A percentile compares a stretch with the other conserved stretches of the same genome.
Evolutionary conservation across 2,113 vertebrate genomes (phyloP).

Genomic region (Parotia lawesii): DNA sequence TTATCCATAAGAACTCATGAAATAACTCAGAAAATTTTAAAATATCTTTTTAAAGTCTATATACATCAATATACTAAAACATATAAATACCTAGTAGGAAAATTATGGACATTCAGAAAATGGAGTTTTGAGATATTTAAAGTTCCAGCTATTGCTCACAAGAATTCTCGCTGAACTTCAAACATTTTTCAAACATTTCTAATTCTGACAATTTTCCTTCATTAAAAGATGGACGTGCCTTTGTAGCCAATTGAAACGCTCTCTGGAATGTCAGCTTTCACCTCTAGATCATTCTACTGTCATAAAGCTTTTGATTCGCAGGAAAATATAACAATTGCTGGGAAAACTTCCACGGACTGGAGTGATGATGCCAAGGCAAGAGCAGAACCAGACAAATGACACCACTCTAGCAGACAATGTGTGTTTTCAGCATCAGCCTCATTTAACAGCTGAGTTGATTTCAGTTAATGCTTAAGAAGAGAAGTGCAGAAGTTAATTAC

Average conservation of each 20-base stretch:
- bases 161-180: not conserved
- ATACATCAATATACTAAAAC: not conserved
- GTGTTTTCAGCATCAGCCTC: not conserved
- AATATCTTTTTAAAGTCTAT: not conserved
- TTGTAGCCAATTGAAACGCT: not conserved
- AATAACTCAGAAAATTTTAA: not conserved
- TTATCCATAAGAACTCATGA: not conserved
- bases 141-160: not conserved
- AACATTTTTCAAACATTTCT: not conserved
- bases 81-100: not conserved
- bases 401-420: not conserved
- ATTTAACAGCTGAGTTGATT: not conserved
- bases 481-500: not conserved
- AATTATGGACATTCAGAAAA: not conserved
- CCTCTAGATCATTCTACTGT: not conserved
- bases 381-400: not conserved
- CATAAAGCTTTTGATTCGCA: not conserved
- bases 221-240: not conserved
- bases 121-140: not conserved
- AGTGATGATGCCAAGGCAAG: not conserved
- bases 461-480: not conserved
- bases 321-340: not conserved
- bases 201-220: not conserved
- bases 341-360: not conserved
- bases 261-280: not conserved